Percentiles rank a stretch among this genome's conserved stretches.
Evolutionary conservation across 92 coral and sea anemone genomes (phyloP).

Genomic region (Parazoanthus swiftii): DNA sequence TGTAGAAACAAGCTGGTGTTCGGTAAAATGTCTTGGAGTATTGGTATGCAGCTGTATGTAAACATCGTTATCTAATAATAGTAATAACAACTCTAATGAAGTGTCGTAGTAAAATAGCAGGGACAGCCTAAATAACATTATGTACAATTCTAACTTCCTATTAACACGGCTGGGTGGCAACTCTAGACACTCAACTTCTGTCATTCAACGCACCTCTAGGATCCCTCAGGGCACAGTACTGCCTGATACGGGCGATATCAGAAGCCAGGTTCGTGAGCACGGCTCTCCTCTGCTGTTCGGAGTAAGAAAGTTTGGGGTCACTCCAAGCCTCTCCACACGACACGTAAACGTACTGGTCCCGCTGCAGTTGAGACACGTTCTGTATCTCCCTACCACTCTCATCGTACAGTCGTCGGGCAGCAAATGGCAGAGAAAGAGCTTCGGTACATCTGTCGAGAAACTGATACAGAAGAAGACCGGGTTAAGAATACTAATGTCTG

Average conservation of each 20-base stretch:
- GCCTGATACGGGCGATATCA: slow-evolving; percentile 85
- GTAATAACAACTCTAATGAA: too few relatives aligned
- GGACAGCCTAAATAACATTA: too few relatives aligned
- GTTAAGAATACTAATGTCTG: background rate
- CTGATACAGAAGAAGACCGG: slow-evolving; percentile 42
- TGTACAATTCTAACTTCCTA: too few relatives aligned
- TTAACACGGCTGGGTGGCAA: too few relatives aligned
- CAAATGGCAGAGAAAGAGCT: slow-evolving; percentile 85
- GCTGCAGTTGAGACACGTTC: slow-evolving; percentile 67
- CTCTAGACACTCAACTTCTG: too few relatives aligned
- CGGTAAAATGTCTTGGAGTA: too few relatives aligned
- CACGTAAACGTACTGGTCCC: slow-evolving; percentile 85
- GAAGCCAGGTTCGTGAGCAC: slow-evolving; percentile 87
- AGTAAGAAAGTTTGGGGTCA: slow-evolving; percentile 83
- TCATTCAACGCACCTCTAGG: slow-evolving; percentile 63
- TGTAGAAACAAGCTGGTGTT: too few relatives aligned
- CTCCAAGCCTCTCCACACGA: slow-evolving; percentile 96
- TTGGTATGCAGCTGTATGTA: too few relatives aligned
- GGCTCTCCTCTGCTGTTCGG: slow-evolving; percentile 89
- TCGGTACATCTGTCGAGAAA: slow-evolving; percentile 92
- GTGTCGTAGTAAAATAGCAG: too few relatives aligned
- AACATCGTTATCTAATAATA: too few relatives aligned
- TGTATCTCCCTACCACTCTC: slow-evolving; percentile 74
- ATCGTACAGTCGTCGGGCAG: slow-evolving; percentile 83
- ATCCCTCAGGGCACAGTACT: slow-evolving; percentile 76